Evolutionary conservation across 2,113 vertebrate genomes (phyloP).

Genomic region (Aleadryas rufinucha): DNA sequence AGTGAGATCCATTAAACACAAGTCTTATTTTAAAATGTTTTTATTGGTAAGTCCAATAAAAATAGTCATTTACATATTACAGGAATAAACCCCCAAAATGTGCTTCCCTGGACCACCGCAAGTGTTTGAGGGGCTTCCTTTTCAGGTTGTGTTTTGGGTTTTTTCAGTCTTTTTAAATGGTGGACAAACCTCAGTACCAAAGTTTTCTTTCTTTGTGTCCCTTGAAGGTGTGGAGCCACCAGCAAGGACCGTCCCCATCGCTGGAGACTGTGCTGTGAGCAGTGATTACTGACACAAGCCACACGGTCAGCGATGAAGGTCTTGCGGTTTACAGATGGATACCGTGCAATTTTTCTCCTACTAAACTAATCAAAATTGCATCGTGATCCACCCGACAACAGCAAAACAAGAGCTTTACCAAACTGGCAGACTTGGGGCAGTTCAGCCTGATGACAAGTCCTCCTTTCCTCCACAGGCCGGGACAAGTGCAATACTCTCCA

Average conservation of each 20-base stretch:
- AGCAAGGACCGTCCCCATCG: background rate
- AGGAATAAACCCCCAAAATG: background rate
- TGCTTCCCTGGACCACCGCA: background rate
- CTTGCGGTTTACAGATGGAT: constrained; percentile 96
- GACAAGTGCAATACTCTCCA: constrained; percentile 86
- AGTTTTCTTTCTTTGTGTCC: background rate
- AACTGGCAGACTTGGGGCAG: background rate
- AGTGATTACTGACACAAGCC: background rate
- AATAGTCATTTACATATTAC: background rate
- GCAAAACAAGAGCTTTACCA: constrained; percentile 75
- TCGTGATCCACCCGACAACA: constrained; percentile 96
- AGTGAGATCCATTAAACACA: background rate
- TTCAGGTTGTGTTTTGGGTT: background rate
- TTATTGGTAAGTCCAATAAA: constrained; percentile 14
- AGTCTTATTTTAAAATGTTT: background rate
- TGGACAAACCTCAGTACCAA: background rate
- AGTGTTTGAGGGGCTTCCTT: background rate
- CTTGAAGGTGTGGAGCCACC: background rate
- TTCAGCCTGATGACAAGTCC: constrained; percentile 49
- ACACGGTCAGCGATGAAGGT: constrained; percentile 63
- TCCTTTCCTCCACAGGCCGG: constrained; percentile 83
- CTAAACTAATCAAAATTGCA: constrained; percentile 87
- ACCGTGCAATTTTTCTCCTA: constrained; percentile 93
- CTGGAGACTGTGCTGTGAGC: background rate
- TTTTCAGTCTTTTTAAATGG: background rate